These are phyloP conservation scores for Drosophila azteca DNA, from an alignment of 1,140 invertebrate species.

Conservation along the genomic window DNA sequence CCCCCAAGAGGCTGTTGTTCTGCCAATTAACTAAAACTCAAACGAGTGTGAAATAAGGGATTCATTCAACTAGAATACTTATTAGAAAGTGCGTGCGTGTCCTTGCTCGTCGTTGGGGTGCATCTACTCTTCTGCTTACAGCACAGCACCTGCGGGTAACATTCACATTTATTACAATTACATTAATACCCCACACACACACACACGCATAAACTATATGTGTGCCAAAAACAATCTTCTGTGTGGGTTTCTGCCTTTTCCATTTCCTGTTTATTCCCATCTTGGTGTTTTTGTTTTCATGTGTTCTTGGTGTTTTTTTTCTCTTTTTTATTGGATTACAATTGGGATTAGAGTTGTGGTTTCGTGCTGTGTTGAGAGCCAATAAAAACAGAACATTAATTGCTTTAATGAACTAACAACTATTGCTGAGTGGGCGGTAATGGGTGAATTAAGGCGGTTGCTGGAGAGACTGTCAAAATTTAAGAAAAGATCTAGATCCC, in stretches of 20 bases:
- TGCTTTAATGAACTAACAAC: background rate
- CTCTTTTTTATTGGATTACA: constrained; percentile 15
- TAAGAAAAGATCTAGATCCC: too few species aligned
- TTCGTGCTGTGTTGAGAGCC: background rate
- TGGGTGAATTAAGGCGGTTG: too few species aligned
- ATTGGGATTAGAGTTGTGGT: constrained; percentile 3
- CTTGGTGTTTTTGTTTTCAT: too few species aligned
- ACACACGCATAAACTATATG: background rate
- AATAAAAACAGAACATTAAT: constrained; percentile 11
- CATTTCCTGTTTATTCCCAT: background rate
- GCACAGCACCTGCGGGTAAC: constrained; percentile 54
- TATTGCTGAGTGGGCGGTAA: too few species aligned
- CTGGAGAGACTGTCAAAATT: too few species aligned
- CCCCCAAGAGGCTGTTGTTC: too few species aligned
- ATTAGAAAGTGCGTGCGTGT: too few species aligned
- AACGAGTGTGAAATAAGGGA: too few species aligned
- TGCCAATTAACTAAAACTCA: too few species aligned
- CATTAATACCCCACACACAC: background rate
- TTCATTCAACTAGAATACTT: too few species aligned
- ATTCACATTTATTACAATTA: constrained; percentile 60
- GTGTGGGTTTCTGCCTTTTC: background rate
- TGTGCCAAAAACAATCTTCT: background rate
- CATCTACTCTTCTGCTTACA: too few species aligned
- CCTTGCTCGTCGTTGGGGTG: too few species aligned
- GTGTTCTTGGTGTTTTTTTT: background rate